These are phyloP conservation scores for Diploscapter pachys DNA, from an alignment of 1,140 invertebrate species.

Conservation along the genomic window DNA sequence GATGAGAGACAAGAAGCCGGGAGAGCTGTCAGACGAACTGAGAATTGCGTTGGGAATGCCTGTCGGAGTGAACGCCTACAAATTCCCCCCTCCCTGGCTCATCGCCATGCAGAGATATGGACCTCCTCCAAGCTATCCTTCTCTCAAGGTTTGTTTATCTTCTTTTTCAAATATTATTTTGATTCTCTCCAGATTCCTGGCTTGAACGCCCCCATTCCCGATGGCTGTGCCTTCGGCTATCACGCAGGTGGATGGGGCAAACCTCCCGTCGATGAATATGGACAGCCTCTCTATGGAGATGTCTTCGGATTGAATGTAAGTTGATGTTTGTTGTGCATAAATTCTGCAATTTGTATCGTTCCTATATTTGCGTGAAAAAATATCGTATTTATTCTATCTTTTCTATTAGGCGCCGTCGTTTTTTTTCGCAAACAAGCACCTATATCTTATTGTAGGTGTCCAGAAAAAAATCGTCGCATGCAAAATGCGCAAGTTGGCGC, in stretches of 20 bases:
- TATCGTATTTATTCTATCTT: no score
- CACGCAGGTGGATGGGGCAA: constrained; percentile 99
- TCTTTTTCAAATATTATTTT: not conserved
- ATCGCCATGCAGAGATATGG: constrained; percentile 99
- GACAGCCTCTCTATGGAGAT: constrained; percentile 95
- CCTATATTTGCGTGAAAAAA: no score
- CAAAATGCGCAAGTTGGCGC: no score
- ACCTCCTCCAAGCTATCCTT: constrained; percentile 94
- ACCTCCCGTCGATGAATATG: constrained; percentile 97
- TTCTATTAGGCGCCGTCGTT: no score
- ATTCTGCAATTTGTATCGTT: no score
- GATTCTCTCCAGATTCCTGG: not conserved
- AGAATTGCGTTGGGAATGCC: constrained; percentile 97
- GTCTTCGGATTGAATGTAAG: constrained; percentile 75
- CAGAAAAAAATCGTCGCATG: no score
- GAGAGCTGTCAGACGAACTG: constrained; percentile 90
- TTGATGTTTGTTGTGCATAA: no score
- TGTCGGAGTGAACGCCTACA: constrained; percentile 72
- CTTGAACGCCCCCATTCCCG: constrained; percentile 59
- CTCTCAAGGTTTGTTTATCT: not conserved
- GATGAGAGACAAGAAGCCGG: constrained; percentile 96
- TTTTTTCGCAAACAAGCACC: no score
- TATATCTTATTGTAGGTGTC: no score
- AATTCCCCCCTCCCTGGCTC: constrained; percentile 89
- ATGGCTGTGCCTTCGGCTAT: constrained; percentile 95